Percentiles rank a stretch among this genome's conserved stretches.
Conservation (phyloP, 2,113 vertebrate genomes). For the Callithrix jacchus region DNA sequence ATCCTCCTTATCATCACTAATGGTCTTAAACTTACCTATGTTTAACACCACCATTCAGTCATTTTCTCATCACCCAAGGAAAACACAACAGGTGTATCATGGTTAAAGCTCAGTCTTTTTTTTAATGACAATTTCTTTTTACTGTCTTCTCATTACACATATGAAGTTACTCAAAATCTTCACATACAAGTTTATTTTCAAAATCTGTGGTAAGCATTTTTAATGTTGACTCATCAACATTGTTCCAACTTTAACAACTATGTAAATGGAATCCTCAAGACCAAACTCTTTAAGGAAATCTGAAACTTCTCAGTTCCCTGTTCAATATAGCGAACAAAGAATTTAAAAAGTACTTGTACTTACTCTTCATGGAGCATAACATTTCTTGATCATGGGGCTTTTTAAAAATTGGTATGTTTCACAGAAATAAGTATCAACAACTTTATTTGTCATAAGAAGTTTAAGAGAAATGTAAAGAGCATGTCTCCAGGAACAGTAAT, state of each 20-base stretch:
- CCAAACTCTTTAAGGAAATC: background rate
- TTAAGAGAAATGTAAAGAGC: background rate
- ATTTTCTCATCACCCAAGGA: background rate
- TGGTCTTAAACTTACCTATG: background rate
- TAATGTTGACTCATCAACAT: background rate
- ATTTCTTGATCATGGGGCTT: background rate
- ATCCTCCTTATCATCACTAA: background rate
- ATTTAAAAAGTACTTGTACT: background rate
- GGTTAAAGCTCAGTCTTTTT: background rate
- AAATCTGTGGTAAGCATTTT: background rate
- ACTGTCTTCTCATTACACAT: background rate
- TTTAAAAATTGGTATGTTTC: background rate
- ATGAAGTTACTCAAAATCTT: background rate
- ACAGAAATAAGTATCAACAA: background rate
- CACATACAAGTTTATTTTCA: background rate
- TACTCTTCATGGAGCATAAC: background rate
- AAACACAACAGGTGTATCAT: background rate
- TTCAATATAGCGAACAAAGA: background rate
- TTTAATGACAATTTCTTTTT: background rate
- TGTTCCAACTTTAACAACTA: background rate
- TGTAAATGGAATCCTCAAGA: background rate
- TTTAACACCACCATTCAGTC: background rate
- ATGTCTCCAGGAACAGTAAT: background rate
- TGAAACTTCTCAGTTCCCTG: background rate
- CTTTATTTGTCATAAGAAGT: background rate